These are phyloP conservation scores for Neoitamus cyanurus DNA, from an alignment of 2,888 invertebrate species.

Conservation along the genomic window DNA sequence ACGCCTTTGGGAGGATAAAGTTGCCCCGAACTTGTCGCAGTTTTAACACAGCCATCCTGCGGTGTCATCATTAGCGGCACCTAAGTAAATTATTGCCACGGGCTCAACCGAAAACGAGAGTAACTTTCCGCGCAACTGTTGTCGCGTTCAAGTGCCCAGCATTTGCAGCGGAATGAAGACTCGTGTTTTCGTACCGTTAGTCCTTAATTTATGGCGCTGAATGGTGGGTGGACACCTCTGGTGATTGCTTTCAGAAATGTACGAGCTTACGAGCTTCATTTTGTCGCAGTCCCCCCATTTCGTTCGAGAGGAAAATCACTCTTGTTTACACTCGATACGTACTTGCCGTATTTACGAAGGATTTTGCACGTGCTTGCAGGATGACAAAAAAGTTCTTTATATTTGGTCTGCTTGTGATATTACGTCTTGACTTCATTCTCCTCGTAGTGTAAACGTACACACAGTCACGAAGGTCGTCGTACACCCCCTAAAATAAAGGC, in stretches of 20 bases:
- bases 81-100: neutral
- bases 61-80: slow-evolving; percentile 3
- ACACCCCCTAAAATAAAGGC: too few species aligned
- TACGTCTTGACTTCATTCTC: too few species aligned
- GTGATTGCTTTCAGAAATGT: neutral
- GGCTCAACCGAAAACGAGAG: neutral
- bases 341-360: too few species aligned
- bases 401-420: too few species aligned
- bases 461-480: too few species aligned
- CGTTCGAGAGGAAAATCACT: neutral
- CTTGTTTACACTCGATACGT: too few species aligned
- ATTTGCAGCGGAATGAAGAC: neutral
- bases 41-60: neutral
- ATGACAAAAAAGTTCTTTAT: too few species aligned
- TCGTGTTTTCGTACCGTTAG: neutral
- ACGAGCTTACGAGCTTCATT: neutral
- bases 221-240: neutral
- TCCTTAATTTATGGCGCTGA: neutral
- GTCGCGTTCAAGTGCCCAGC: neutral
- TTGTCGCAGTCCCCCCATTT: neutral
- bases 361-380: too few species aligned
- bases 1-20: neutral
- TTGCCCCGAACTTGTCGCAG: neutral
- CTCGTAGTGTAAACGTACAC: too few species aligned
- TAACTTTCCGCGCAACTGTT: neutral